Evolutionary conservation across 2,888 invertebrate genomes (phyloP).

Genomic region (Ptychoptera albimana): DNA sequence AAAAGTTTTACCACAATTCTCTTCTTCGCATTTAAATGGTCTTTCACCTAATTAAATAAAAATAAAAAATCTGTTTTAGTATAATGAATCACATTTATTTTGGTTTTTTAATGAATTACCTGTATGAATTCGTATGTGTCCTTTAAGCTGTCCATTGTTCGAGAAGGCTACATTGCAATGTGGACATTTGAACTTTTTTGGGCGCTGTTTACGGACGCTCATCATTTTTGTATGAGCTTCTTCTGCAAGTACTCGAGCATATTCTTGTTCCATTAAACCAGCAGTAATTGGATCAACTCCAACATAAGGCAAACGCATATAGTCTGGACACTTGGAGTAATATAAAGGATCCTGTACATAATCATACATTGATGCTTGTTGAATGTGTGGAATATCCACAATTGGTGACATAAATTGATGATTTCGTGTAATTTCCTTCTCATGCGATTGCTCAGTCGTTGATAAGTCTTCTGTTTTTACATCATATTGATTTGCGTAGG

Average conservation of each 20-base stretch:
- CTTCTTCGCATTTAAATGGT: conserved; percentile 74
- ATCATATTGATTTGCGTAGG: neutral
- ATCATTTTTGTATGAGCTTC: conserved; percentile 52
- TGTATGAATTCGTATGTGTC: conserved; percentile 82
- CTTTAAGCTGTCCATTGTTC: conserved; percentile 85
- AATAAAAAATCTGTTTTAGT: conserved; percentile 5
- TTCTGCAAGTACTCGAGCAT: conserved; percentile 50
- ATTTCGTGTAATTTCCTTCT: conserved; percentile 13
- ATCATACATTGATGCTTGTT: neutral
- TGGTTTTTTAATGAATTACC: conserved; percentile 32
- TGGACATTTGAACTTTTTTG: conserved; percentile 82
- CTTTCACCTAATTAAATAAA: conserved; percentile 47
- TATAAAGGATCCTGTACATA: neutral
- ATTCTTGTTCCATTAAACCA: conserved; percentile 49
- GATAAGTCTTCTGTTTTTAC: neutral
- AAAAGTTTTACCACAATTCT: conserved; percentile 76
- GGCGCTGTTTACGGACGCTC: conserved; percentile 58
- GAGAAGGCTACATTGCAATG: conserved; percentile 83
- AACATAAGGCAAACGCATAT: conserved; percentile 13
- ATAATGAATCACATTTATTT: neutral
- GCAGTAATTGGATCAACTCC: conserved; percentile 24
- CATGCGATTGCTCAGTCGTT: conserved; percentile 12
- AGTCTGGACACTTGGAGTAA: neutral
- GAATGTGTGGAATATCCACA: no score
- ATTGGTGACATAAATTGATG: conserved; percentile 15